A percentile compares a stretch with the other conserved stretches of the same genome.
phyloP scores from a whole-genome alignment of 2,888 invertebrate genomes.

The Antitype chi region DNA sequence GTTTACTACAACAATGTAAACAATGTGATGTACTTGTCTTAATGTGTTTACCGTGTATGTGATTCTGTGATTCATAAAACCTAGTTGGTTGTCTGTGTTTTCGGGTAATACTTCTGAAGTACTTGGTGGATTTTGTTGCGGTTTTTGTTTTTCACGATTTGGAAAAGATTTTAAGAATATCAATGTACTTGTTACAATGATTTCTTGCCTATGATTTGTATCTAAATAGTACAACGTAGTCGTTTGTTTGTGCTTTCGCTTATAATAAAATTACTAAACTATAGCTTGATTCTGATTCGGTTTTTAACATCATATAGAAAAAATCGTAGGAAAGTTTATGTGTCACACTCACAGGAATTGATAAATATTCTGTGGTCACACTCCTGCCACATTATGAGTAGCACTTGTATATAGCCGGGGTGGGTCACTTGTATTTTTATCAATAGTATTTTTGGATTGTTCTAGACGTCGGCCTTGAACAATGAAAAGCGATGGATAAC shows the following conservation, averaged over 20 bases:
- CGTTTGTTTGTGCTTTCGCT: background rate
- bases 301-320: background rate
- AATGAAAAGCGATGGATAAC: too few relatives aligned
- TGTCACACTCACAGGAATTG: background rate
- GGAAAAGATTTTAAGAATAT: background rate
- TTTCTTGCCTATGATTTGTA: background rate
- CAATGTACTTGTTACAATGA: background rate
- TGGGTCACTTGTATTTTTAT: too few relatives aligned
- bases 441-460: too few relatives aligned
- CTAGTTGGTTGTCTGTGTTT: background rate
- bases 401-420: background rate
- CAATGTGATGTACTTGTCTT: constrained; percentile 22
- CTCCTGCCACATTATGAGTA: background rate
- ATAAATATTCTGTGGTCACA: background rate
- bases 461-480: too few relatives aligned
- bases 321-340: background rate
- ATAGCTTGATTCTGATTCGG: background rate
- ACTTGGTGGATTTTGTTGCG: background rate
- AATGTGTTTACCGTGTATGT: constrained; percentile 4
- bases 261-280: background rate
- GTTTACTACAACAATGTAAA: constrained; percentile 53
- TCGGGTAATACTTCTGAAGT: background rate
- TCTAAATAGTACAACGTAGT: background rate
- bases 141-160: background rate
- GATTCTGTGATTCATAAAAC: constrained; percentile 24